phyloP scores from a whole-genome alignment of 2,113 vertebrate species.

The Toxostoma redivivum region DNA sequence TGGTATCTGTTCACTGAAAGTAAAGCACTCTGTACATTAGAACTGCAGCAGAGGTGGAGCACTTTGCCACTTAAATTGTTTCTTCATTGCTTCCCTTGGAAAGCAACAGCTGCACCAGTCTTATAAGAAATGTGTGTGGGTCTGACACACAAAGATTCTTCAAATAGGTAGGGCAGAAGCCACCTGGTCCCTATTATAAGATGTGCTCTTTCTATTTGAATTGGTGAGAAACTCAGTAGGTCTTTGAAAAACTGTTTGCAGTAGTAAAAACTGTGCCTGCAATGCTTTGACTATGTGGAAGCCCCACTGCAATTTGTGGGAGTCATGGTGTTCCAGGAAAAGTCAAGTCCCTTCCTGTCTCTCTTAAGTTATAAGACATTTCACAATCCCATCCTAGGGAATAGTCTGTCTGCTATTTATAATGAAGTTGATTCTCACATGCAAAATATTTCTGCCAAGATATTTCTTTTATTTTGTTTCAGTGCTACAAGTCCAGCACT shows the following conservation, averaged over 20 bases:
- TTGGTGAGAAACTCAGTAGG: neutral
- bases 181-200: neutral
- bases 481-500: neutral
- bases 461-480: neutral
- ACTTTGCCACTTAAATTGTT: neutral
- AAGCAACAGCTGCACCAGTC: neutral
- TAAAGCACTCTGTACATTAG: neutral
- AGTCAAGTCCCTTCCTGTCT: neutral
- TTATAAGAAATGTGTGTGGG: neutral
- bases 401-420: neutral
- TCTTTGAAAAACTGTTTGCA: neutral
- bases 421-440: neutral
- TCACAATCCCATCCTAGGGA: neutral
- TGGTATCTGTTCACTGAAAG: neutral
- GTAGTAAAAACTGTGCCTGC: neutral
- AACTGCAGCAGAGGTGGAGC: neutral
- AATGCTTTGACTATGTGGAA: neutral
- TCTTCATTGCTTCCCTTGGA: neutral
- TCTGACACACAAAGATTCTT: neutral
- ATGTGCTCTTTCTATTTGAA: neutral
- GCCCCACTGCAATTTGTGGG: neutral
- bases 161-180: neutral
- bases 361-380: neutral
- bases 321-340: neutral
- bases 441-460: neutral